These are phyloP conservation scores for Naja naja DNA, from an alignment of 2,113 vertebrate genomes.

Conservation along the genomic window DNA sequence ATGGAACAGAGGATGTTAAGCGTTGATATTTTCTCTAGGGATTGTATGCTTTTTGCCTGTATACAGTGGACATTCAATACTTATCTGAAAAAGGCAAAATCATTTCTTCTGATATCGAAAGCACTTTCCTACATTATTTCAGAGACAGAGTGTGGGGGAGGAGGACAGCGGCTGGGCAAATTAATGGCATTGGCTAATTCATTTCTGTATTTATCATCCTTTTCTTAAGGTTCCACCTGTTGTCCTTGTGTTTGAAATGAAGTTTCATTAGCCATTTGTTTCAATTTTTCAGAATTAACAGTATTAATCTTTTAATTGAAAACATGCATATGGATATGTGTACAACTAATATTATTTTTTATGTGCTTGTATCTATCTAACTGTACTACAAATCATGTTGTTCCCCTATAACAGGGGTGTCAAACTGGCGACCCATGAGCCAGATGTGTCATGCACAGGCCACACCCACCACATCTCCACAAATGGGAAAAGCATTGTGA, in stretches of 20 bases:
- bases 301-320: background rate
- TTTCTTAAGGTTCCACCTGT: background rate
- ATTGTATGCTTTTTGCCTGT: background rate
- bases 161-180: background rate
- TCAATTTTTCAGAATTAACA: background rate
- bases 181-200: background rate
- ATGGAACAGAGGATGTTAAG: background rate
- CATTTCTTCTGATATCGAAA: background rate
- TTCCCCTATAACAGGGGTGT: background rate
- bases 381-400: background rate
- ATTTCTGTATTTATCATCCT: background rate
- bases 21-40: background rate
- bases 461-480: too few relatives aligned
- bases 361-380: background rate
- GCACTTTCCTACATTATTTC: background rate
- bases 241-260: background rate
- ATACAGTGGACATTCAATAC: background rate
- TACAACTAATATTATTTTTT: background rate
- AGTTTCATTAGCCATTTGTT: background rate
- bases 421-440: too few relatives aligned
- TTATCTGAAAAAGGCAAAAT: background rate
- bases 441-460: too few relatives aligned
- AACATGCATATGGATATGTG: background rate
- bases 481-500: too few relatives aligned
- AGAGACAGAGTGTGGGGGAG: background rate